Conservation (phyloP, 2,797 vertebrate species). For the Morus bassanus region DNA sequence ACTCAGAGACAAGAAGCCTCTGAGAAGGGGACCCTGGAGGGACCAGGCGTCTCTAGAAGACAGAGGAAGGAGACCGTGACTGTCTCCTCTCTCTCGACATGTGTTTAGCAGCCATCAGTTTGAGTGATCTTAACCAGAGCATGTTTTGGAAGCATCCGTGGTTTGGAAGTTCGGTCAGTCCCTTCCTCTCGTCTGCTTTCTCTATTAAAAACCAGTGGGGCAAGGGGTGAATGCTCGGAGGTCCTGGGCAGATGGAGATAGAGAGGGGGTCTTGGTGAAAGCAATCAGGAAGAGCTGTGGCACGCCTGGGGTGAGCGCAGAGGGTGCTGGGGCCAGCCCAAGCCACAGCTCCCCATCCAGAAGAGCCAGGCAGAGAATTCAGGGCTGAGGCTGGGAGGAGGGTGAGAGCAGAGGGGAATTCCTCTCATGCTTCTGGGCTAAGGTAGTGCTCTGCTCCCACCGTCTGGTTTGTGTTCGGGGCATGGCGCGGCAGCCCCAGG, state of each 20-base stretch:
- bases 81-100: not conserved
- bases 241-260: not conserved
- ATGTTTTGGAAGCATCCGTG: not conserved
- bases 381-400: not conserved
- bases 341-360: not conserved
- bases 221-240: fast-evolving
- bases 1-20: not conserved
- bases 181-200: not conserved
- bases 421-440: slow-evolving; percentile 57
- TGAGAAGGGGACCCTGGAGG: not conserved
- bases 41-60: not conserved
- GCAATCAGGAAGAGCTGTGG: fast-evolving
- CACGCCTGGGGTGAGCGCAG: not conserved
- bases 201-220: not conserved
- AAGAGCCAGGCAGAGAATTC: not conserved
- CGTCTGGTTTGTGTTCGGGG: slow-evolving; percentile 42
- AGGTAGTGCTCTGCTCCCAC: slow-evolving; percentile 60
- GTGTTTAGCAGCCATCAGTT: not conserved
- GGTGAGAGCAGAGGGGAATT: slow-evolving; percentile 18
- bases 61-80: not conserved
- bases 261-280: not conserved
- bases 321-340: not conserved
- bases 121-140: not conserved
- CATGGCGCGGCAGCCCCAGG: not conserved
- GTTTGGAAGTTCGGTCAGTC: not conserved